A percentile compares a stretch with the other conserved stretches of the same genome.
These are phyloP conservation scores for Leucoma salicis DNA, from an alignment of 2,888 invertebrate genomes.

Conservation along the genomic window DNA sequence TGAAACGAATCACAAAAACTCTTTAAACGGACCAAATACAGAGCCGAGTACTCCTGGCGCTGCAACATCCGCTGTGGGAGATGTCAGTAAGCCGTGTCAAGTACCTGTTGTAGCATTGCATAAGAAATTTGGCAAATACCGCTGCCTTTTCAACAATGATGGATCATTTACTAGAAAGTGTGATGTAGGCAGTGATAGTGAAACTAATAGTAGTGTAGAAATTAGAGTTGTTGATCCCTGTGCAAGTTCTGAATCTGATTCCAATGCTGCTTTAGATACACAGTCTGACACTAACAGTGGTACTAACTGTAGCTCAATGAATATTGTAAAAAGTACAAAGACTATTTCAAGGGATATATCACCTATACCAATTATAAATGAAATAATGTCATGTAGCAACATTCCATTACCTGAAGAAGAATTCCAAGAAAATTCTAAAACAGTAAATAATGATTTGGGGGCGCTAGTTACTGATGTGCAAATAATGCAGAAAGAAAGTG, in stretches of 20 bases:
- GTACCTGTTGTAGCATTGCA: constrained; percentile 65
- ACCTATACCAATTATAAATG: constrained; percentile 36
- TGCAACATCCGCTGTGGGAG: constrained; percentile 39
- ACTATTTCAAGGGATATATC: constrained; percentile 53
- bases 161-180: constrained; percentile 58
- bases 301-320: constrained; percentile 52
- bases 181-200: constrained; percentile 76
- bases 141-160: constrained; percentile 73
- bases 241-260: constrained; percentile 76
- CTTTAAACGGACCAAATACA: constrained; percentile 20
- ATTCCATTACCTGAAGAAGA: constrained; percentile 14
- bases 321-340: constrained; percentile 39
- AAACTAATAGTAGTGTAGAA: constrained; percentile 74
- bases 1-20: constrained; percentile 14
- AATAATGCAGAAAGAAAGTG: constrained; percentile 20
- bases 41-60: constrained; percentile 20
- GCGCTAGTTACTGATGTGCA: too few relatives aligned
- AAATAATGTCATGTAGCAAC: constrained; percentile 18
- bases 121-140: constrained; percentile 82
- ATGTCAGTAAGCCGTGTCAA: constrained; percentile 43
- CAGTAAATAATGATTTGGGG: constrained; percentile 18
- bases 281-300: constrained; percentile 61
- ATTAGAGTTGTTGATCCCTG: constrained; percentile 68
- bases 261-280: constrained; percentile 64
- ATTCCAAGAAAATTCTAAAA: constrained; percentile 4